These are phyloP conservation scores for Illadopsis cleaveri DNA, from an alignment of 2,113 vertebrate genomes.

Conservation along the genomic window DNA sequence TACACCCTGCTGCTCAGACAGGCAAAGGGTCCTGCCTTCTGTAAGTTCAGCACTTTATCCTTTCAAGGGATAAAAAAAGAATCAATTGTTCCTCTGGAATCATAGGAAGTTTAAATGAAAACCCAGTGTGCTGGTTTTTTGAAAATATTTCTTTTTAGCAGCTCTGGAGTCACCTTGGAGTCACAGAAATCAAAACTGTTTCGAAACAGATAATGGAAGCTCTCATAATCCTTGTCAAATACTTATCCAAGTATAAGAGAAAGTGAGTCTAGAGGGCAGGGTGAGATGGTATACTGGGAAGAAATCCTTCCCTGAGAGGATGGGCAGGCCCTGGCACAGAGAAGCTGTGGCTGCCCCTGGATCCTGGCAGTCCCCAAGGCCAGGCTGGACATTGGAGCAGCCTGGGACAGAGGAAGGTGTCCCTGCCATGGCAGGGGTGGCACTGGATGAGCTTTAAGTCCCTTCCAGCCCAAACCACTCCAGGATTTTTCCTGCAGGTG, in stretches of 20 bases:
- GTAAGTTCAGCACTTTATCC: not conserved
- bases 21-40: not conserved
- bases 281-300: rapidly evolving
- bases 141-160: not conserved
- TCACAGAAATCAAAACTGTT: not conserved
- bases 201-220: not conserved
- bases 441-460: not conserved
- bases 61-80: not conserved
- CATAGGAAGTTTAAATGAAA: not conserved
- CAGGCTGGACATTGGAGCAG: not conserved
- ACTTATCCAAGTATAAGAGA: not conserved
- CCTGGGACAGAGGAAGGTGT: not conserved
- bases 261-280: not conserved
- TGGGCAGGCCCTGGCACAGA: not conserved
- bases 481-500: not conserved
- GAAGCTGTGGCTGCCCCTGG: not conserved
- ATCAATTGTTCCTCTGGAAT: not conserved
- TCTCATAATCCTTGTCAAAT: not conserved
- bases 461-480: not conserved
- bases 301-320: not conserved
- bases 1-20: not conserved
- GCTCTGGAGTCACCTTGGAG: not conserved
- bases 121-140: not conserved
- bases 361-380: not conserved
- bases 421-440: not conserved